Conservation (phyloP, 2,888 invertebrate genomes). For the Dryomyza anilis region DNA sequence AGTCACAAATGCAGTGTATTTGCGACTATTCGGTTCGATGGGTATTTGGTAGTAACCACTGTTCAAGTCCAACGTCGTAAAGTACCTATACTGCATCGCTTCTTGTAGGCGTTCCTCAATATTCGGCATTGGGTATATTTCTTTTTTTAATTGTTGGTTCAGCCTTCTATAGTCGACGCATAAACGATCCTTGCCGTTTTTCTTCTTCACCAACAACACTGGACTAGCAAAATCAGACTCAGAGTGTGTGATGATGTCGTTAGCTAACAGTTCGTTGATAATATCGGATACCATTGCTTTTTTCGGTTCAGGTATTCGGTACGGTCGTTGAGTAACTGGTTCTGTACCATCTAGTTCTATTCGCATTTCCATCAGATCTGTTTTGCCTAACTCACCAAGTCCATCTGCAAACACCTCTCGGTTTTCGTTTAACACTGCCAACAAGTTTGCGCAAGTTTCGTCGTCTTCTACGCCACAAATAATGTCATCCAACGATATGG, state of each 20-base stretch:
- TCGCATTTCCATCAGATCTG: constrained; percentile 27
- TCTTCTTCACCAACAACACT: not conserved
- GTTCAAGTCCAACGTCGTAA: not conserved
- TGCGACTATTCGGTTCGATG: not conserved
- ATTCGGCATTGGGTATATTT: not conserved
- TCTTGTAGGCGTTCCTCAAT: not conserved
- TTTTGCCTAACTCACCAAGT: constrained; percentile 24
- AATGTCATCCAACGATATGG: too few species aligned
- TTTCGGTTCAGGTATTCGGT: constrained; percentile 29
- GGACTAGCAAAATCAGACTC: not conserved
- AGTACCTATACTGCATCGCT: not conserved
- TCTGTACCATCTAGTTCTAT: constrained; percentile 22
- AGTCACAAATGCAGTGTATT: not conserved
- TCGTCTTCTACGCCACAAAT: not conserved
- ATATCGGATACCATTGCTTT: not conserved
- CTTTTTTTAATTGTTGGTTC: not conserved
- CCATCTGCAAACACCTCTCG: constrained; percentile 20
- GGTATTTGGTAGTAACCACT: not conserved
- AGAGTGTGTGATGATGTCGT: not conserved
- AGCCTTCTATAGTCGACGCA: not conserved
- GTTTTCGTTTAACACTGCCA: constrained; percentile 18
- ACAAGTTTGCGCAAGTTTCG: not conserved
- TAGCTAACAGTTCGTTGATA: not conserved
- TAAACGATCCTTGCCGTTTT: not conserved
- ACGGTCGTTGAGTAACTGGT: constrained; percentile 24